These are phyloP conservation scores for Fringilla coelebs DNA, from an alignment of 2,797 vertebrate genomes.

Conservation along the genomic window DNA sequence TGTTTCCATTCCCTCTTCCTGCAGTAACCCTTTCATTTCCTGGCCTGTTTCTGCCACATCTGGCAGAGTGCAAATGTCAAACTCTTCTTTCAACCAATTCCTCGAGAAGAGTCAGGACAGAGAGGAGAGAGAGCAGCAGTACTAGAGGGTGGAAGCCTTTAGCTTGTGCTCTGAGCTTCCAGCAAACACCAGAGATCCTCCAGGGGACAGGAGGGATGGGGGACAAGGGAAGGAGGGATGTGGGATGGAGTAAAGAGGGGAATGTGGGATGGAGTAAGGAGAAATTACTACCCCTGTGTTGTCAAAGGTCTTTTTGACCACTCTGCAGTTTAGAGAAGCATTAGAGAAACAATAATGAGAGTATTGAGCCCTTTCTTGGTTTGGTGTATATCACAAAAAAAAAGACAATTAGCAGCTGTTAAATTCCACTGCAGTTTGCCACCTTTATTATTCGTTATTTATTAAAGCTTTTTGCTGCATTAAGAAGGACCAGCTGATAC, in stretches of 20 bases:
- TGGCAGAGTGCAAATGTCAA: background rate
- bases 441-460: background rate
- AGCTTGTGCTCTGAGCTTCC: background rate
- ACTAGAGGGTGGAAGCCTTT: background rate
- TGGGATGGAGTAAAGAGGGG: background rate
- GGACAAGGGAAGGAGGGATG: background rate
- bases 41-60: background rate
- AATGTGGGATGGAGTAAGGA: background rate
- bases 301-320: background rate
- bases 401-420: background rate
- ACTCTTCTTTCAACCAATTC: background rate
- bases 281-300: background rate
- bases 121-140: background rate
- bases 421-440: conserved; percentile 35
- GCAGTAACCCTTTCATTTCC: background rate
- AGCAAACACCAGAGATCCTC: background rate
- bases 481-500: conserved; percentile 30
- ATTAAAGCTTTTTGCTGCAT: conserved; percentile 46
- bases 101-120: background rate
- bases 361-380: background rate
- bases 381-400: background rate
- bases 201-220: background rate
- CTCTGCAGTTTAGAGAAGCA: background rate
- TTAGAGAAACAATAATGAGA: background rate
- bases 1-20: background rate